A percentile compares a stretch with the other conserved stretches of the same genome.
Evolutionary conservation across 2,888 invertebrate genomes (phyloP).

Genomic region (Drosophila aldrichi): DNA sequence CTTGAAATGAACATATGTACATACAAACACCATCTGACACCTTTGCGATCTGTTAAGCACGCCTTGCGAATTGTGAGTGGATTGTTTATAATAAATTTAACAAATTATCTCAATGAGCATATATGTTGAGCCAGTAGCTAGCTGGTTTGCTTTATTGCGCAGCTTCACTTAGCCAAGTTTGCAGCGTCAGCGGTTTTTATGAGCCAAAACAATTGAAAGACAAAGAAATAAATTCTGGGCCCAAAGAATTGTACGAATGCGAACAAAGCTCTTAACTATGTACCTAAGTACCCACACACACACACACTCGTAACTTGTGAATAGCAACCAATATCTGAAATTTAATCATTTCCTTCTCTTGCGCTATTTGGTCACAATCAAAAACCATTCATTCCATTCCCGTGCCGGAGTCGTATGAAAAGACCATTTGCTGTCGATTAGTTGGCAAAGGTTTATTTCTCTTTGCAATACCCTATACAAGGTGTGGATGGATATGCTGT

Average conservation of each 20-base stretch:
- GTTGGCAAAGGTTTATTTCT: conserved; percentile 26
- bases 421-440: conserved; percentile 57
- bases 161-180: conserved; percentile 57
- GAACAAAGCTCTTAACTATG: conserved; percentile 54
- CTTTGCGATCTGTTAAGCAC: conserved; percentile 4
- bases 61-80: conserved; percentile 17
- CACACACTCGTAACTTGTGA: neutral
- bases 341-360: conserved; percentile 67
- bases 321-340: conserved; percentile 25
- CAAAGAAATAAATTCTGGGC: conserved; percentile 32
- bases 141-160: conserved; percentile 33
- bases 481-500: neutral
- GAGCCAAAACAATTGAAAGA: conserved; percentile 29
- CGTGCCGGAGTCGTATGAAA: conserved; percentile 33
- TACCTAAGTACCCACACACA: neutral
- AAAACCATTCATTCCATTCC: conserved; percentile 59
- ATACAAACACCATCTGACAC: neutral
- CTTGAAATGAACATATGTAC: neutral
- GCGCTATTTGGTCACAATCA: conserved; percentile 53
- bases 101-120: conserved; percentile 36
- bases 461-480: conserved; percentile 13
- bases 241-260: conserved; percentile 26
- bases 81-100: conserved; percentile 27
- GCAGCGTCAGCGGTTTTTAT: conserved; percentile 72
- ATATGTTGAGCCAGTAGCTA: conserved; percentile 12